Conservation (phyloP, 64 coral and sea anemone genomes). For the Pachyseris speciosa region DNA sequence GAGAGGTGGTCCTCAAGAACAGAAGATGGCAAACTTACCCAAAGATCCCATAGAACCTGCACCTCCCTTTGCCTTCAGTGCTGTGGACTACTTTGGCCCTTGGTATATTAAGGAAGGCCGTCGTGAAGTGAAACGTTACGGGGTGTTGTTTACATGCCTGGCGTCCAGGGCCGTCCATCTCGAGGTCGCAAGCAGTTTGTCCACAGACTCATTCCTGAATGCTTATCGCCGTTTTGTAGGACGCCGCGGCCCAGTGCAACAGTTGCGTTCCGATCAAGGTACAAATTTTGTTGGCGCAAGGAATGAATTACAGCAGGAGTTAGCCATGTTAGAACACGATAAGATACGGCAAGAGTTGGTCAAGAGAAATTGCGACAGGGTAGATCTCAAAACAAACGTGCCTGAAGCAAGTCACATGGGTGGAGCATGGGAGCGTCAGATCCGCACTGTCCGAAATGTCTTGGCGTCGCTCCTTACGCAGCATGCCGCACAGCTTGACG, state of each 20-base stretch:
- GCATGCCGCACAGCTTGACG: not conserved
- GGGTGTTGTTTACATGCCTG: not conserved
- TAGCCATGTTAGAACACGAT: not conserved
- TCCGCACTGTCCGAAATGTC: not conserved
- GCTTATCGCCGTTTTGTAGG: not conserved
- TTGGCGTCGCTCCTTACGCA: not conserved
- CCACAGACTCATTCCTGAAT: not conserved
- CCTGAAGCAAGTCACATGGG: slow-evolving; percentile 22
- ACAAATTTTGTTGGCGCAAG: not conserved
- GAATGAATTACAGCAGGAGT: not conserved
- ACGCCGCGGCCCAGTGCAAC: not conserved
- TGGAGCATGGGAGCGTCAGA: slow-evolving; percentile 13
- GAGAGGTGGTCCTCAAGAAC: not conserved
- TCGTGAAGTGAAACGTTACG: not conserved
- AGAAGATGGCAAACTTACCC: slow-evolving; percentile 33
- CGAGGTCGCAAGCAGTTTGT: not conserved
- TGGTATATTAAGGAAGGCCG: slow-evolving; percentile 6
- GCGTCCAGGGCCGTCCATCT: not conserved
- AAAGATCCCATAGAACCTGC: slow-evolving; percentile 1
- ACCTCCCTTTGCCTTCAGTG: not conserved
- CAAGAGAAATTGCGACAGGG: not conserved
- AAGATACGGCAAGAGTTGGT: not conserved
- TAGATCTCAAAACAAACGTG: not conserved
- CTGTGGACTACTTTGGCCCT: not conserved
- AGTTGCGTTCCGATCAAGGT: not conserved